phyloP scores from a whole-genome alignment of 2,888 invertebrate genomes.

The Acanthosoma haemorrhoidale region DNA sequence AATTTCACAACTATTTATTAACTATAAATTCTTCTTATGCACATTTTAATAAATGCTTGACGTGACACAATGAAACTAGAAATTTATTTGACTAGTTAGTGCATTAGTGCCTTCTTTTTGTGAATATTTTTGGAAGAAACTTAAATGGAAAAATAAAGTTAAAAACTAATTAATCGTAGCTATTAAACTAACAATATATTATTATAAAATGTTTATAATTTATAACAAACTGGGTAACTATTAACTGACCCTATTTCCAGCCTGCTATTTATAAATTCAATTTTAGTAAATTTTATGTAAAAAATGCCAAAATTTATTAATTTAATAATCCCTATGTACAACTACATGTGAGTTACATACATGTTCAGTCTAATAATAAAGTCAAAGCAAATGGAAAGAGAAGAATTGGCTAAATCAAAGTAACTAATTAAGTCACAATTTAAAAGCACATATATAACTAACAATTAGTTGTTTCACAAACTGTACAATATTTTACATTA shows the following conservation, averaged over 20 bases:
- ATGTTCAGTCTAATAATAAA: no score
- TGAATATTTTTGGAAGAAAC: constrained; percentile 20
- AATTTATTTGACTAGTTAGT: constrained; percentile 19
- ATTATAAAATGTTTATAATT: constrained; percentile 22
- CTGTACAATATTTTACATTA: no score
- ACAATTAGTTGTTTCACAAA: no score
- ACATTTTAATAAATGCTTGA: constrained; percentile 20
- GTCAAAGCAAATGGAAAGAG: no score
- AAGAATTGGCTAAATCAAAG: no score
- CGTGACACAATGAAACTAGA: constrained; percentile 18
- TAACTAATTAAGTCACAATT: no score
- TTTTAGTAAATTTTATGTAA: constrained; percentile 22
- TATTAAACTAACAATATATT: constrained; percentile 13
- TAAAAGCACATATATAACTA: no score
- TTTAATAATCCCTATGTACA: no score
- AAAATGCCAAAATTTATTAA: no score
- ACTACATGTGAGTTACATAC: no score
- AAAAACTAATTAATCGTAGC: neutral
- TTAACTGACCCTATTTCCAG: constrained; percentile 35
- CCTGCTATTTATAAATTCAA: constrained; percentile 12
- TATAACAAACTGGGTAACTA: constrained; percentile 34
- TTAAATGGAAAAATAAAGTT: neutral
- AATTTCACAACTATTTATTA: constrained; percentile 10
- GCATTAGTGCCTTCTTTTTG: constrained; percentile 28
- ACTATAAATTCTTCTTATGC: constrained; percentile 17